Percentiles rank a stretch among this genome's conserved stretches.
Evolutionary conservation across 2,113 vertebrate species (phyloP).

Genomic region (Okapia johnstoni): DNA sequence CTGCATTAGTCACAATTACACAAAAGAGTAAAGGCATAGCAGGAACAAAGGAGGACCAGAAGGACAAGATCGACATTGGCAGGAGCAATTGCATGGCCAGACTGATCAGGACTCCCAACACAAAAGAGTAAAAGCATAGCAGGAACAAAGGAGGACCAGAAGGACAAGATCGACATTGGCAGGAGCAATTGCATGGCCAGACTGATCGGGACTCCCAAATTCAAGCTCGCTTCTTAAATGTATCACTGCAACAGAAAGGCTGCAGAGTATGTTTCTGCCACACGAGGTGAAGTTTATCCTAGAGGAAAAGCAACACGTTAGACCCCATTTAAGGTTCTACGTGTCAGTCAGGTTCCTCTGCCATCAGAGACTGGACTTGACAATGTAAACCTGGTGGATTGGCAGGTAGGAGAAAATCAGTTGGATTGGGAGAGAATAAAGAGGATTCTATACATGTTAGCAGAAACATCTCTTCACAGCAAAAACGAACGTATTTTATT

Average conservation of each 20-base stretch:
- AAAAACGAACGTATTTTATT: background rate
- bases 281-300: background rate
- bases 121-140: background rate
- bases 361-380: background rate
- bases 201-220: background rate
- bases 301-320: background rate
- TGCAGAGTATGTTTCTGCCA: background rate
- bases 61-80: background rate
- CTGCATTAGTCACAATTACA: background rate
- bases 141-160: background rate
- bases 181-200: background rate
- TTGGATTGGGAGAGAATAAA: background rate
- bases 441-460: background rate
- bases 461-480: background rate
- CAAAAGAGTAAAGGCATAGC: background rate
- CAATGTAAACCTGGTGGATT: background rate
- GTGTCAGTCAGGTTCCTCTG: background rate
- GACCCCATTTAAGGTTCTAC: background rate
- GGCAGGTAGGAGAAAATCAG: background rate
- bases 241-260: background rate
- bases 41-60: background rate
- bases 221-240: background rate
- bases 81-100: background rate
- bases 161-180: background rate
- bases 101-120: background rate